Percentiles rank a stretch among this genome's conserved stretches.
phyloP scores from a whole-genome alignment of 2,888 invertebrate genomes.

The Chrysina gloriosa region DNA sequence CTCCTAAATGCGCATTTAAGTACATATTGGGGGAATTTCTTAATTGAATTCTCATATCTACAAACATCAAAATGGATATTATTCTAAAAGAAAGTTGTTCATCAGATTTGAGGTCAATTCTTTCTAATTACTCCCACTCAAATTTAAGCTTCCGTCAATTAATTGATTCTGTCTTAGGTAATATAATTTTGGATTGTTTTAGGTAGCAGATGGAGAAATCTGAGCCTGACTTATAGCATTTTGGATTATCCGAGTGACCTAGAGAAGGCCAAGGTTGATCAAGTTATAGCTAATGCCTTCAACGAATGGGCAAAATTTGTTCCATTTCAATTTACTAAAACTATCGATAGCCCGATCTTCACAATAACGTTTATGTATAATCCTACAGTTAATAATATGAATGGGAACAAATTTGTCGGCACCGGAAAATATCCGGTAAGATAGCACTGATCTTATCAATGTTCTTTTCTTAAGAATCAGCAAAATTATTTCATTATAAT shows the following conservation, averaged over 20 bases:
- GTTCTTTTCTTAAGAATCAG: no score
- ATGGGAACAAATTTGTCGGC: no score
- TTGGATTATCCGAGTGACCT: slow-evolving; percentile 81
- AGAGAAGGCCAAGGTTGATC: slow-evolving; percentile 74
- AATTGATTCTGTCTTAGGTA: no score
- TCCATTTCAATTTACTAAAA: background rate
- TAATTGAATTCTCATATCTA: no score
- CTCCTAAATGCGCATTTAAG: no score
- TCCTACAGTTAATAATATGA: background rate
- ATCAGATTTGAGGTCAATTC: background rate
- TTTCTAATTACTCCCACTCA: background rate
- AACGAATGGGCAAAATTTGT: slow-evolving; percentile 79
- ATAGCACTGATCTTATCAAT: no score
- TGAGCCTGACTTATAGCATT: slow-evolving; percentile 85
- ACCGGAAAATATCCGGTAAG: slow-evolving; percentile 38
- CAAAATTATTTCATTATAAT: no score
- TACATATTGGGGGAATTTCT: no score
- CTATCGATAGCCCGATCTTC: background rate
- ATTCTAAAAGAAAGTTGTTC: background rate
- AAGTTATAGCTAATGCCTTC: slow-evolving; percentile 82
- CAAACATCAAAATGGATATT: no score
- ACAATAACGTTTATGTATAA: slow-evolving; percentile 24
- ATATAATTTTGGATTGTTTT: no score
- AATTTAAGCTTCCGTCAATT: slow-evolving; percentile 8
- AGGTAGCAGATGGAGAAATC: slow-evolving; percentile 91